Evolutionary conservation across 2,797 vertebrate genomes (phyloP).

Genomic region (Oryzias sinensis): DNA sequence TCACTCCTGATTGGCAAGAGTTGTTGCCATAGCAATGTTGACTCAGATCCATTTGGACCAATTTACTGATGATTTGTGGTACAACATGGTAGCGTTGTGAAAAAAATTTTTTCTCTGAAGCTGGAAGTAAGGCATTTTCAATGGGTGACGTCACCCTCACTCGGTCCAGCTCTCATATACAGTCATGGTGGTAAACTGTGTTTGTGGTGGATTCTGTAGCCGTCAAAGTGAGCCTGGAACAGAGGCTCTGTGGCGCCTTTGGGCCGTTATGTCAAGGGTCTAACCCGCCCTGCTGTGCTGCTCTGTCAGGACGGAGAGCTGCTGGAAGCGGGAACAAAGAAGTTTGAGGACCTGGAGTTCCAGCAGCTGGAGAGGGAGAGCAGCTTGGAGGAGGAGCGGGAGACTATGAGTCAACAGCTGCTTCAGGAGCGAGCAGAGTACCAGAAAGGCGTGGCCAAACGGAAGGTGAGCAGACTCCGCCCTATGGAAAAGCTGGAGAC

Average conservation of each 20-base stretch:
- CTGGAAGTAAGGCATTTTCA: no score
- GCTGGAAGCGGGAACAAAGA: slow-evolving; percentile 87
- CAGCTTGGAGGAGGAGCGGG: slow-evolving; percentile 90
- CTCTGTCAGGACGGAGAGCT: slow-evolving; percentile 85
- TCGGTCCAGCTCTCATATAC: no score
- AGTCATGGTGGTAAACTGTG: no score
- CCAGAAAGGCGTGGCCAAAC: slow-evolving; percentile 77
- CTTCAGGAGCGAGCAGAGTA: slow-evolving; percentile 85
- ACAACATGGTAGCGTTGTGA: no score
- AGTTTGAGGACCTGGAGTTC: slow-evolving; percentile 97
- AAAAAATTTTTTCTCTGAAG: no score
- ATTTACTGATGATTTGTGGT: no score
- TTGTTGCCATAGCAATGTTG: no score
- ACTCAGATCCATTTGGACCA: no score
- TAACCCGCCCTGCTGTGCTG: neutral
- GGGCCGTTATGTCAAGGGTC: slow-evolving; percentile 1
- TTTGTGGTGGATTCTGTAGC: no score
- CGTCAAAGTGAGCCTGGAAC: no score
- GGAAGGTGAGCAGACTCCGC: slow-evolving; percentile 80
- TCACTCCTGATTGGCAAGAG: no score
- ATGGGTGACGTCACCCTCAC: no score
- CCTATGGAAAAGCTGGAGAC: neutral
- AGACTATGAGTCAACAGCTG: slow-evolving; percentile 87
- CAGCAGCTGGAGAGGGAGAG: slow-evolving; percentile 97
- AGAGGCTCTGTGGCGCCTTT: neutral